Evolutionary conservation across 2,113 vertebrate genomes (phyloP).

Genomic region (Columba janthina): DNA sequence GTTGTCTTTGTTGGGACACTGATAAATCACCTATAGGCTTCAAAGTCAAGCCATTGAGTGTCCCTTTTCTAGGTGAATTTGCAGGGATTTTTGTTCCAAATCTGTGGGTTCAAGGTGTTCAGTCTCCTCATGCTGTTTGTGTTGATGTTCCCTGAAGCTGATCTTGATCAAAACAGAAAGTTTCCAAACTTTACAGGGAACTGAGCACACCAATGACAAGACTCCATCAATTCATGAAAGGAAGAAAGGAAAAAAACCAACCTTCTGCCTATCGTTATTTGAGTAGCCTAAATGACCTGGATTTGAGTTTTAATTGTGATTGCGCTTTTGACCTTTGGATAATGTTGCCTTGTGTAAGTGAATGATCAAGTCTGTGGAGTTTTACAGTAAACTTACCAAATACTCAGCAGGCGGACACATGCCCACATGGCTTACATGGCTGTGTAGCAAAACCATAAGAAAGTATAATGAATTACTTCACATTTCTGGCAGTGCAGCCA

Average conservation of each 20-base stretch:
- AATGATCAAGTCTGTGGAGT: not conserved
- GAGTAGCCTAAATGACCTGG: not conserved
- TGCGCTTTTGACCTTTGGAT: not conserved
- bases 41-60: fast-evolving
- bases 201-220: not conserved
- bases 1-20: not conserved
- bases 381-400: not conserved
- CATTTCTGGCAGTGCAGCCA: not conserved
- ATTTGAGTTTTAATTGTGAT: not conserved
- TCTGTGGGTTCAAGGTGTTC: not conserved
- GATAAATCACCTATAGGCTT: not conserved
- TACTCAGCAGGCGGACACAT: not conserved
- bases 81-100: not conserved
- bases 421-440: not conserved
- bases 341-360: not conserved
- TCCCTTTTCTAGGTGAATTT: not conserved
- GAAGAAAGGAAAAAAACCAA: no score
- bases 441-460: not conserved
- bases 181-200: not conserved
- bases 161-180: not conserved
- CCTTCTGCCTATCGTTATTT: not conserved
- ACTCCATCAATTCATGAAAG: not conserved
- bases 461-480: not conserved
- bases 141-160: not conserved
- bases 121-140: not conserved